Base-by-base conservation (phyloP, 2,888 invertebrate genomes). In the Pollenia griseotomentosa region DNA sequence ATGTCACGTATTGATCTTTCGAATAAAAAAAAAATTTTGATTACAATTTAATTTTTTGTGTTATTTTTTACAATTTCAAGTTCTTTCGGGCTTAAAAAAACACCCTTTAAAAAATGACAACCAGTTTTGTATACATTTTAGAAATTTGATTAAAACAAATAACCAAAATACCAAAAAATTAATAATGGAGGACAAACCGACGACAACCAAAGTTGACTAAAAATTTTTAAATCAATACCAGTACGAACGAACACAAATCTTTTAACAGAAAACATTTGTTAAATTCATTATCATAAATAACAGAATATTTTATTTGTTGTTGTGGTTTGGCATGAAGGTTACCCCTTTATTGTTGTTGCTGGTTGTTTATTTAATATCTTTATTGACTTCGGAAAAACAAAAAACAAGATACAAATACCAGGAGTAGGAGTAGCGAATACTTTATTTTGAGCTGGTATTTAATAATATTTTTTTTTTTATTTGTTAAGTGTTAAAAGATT, bases 231-330 rank as follows among this genome's bases (percentile, higher is more conserved):
- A 51, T 59, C 66, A 66, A 73, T 6, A 61, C 46, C 44, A 51
- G 23, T 46, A 48, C n/a, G 44, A 53, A 2, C n/a, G 57, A 53
- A 2, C 68, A 70, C 51, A 85, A 82, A 90, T 89, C 88, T 89
- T 88, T 88, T 89, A 88, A 85, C 90, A 88, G 88, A 89, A 89
- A 40, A 63, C 89, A 91, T 91, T 89, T 91, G 89, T 91, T 88
- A 90, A 90, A 89, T 84, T 88, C 85, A 87, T 89, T 65, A 89
- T 83, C 91, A 90, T 91, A 88, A 90, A 90, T 89, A 71, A 84
- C 59, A 78, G 44, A 33, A 59, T 33, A 19, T 48, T 16, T 33
- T 57, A 12, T 44, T 55, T 33, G 33, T 46, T 66, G 55, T 46
- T 11, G 44, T 75, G 40, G 33, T 33, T 53, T 53, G 46, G 48